These are phyloP conservation scores for Pseudotriccus pelzelni DNA, from an alignment of 2,797 vertebrate genomes.

Conservation along the genomic window DNA sequence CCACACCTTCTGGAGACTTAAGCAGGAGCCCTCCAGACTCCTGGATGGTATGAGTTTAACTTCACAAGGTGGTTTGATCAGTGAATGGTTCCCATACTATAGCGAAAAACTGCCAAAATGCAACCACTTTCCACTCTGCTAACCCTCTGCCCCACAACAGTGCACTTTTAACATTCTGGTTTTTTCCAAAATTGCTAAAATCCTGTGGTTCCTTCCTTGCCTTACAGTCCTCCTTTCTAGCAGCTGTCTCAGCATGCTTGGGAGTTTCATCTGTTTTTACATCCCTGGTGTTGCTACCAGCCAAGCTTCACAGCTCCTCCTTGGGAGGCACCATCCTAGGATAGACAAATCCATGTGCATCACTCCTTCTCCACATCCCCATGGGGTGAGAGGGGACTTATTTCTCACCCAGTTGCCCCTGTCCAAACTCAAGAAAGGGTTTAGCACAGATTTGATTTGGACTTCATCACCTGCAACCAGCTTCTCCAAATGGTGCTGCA, in stretches of 20 bases:
- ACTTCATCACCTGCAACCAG: background rate
- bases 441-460: fast-evolving
- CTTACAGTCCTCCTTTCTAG: background rate
- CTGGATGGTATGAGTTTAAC: background rate
- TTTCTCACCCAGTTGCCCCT: background rate
- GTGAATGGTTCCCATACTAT: fast-evolving
- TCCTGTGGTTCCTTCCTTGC: background rate
- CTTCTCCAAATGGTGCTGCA: fast-evolving
- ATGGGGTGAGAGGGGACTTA: background rate
- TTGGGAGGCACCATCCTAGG: background rate
- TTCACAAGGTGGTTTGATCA: background rate
- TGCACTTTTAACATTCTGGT: background rate
- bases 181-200: background rate
- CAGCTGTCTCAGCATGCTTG: background rate
- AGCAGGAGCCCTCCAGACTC: background rate
- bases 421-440: background rate
- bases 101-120: background rate
- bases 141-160: background rate
- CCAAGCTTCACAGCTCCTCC: background rate
- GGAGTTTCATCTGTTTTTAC: background rate
- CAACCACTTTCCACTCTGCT: background rate
- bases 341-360: background rate
- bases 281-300: background rate
- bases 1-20: fast-evolving
- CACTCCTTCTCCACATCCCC: fast-evolving